phyloP scores from a whole-genome alignment of 1,140 invertebrate species.

The Drosophila sucinea region DNA sequence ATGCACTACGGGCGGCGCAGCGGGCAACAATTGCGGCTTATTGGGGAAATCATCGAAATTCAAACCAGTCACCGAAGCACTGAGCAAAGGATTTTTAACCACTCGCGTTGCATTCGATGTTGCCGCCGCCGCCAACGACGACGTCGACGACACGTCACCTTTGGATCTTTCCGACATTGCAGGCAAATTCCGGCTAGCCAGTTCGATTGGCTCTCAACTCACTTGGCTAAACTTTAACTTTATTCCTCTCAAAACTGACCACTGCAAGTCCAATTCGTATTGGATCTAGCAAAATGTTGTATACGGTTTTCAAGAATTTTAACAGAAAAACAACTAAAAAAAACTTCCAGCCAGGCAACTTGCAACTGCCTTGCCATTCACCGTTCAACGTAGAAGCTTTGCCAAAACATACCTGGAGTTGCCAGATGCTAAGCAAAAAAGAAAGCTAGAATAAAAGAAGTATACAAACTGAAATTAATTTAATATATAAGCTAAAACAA shows the following conservation, averaged over 20 bases:
- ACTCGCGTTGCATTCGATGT: slow-evolving; percentile 47
- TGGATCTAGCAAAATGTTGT: not conserved
- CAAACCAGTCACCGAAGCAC: slow-evolving; percentile 78
- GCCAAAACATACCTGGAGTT: not conserved
- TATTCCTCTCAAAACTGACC: not conserved
- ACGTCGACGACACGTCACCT: slow-evolving; percentile 78
- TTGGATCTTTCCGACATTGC: slow-evolving; percentile 77
- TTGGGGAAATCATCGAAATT: slow-evolving; percentile 80
- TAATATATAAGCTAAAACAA: not conserved
- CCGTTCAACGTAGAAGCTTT: not conserved
- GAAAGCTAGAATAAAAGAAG: not conserved
- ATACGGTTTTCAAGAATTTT: not conserved
- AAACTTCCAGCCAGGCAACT: slow-evolving; percentile 14
- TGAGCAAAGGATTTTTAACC: slow-evolving; percentile 78
- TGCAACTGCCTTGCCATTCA: slow-evolving; percentile 11
- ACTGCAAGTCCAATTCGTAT: not conserved
- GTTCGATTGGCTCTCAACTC: not conserved
- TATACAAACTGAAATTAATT: too few relatives aligned
- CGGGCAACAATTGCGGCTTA: slow-evolving; percentile 76
- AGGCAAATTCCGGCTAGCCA: slow-evolving; percentile 3
- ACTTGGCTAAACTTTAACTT: not conserved
- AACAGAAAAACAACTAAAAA: slow-evolving; percentile 15
- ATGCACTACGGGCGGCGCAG: slow-evolving; percentile 76
- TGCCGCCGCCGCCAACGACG: not conserved
- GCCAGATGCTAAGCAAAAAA: not conserved